Evolutionary conservation across 2,797 vertebrate genomes (phyloP).

Genomic region (Gadopsis bispinosus): DNA sequence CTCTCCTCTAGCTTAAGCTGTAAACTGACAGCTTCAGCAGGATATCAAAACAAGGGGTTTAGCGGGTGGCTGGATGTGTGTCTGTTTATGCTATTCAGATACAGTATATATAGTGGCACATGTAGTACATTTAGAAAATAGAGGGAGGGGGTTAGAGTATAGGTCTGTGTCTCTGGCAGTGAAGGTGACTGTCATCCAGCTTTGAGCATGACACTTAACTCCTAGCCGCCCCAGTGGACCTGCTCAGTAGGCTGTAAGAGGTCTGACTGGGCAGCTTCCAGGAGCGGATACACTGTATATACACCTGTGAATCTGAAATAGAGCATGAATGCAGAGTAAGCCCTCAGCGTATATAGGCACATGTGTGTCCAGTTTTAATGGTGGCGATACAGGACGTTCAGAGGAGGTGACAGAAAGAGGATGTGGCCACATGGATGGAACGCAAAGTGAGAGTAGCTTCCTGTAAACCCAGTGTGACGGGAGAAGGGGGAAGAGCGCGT

Average conservation of each 20-base stretch:
- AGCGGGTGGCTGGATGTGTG: constrained; percentile 15
- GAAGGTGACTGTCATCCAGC: constrained; percentile 12
- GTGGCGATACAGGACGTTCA: constrained; percentile 19
- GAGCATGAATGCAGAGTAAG: constrained; percentile 3
- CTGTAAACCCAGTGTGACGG: constrained; percentile 39
- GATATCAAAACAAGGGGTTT: constrained; percentile 33
- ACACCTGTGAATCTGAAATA: background rate
- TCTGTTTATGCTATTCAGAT: constrained; percentile 23
- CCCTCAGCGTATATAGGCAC: background rate
- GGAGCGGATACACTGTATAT: background rate
- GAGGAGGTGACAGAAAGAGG: constrained; percentile 28
- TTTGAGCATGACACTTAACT: constrained; percentile 18
- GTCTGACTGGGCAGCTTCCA: background rate
- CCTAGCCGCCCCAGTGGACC: constrained; percentile 17
- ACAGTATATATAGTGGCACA: background rate
- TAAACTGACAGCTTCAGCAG: constrained; percentile 39
- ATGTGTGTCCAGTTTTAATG: constrained; percentile 13
- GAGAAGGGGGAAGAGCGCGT: constrained; percentile 16
- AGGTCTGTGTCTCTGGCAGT: constrained; percentile 1
- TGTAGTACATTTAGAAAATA: background rate
- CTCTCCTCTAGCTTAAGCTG: background rate
- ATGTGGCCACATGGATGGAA: constrained; percentile 13
- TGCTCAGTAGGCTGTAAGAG: background rate
- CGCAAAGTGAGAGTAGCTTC: background rate
- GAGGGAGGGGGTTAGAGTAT: background rate